Conservation (phyloP, 2,113 vertebrate species). For the Ancistrus triradiatus region DNA sequence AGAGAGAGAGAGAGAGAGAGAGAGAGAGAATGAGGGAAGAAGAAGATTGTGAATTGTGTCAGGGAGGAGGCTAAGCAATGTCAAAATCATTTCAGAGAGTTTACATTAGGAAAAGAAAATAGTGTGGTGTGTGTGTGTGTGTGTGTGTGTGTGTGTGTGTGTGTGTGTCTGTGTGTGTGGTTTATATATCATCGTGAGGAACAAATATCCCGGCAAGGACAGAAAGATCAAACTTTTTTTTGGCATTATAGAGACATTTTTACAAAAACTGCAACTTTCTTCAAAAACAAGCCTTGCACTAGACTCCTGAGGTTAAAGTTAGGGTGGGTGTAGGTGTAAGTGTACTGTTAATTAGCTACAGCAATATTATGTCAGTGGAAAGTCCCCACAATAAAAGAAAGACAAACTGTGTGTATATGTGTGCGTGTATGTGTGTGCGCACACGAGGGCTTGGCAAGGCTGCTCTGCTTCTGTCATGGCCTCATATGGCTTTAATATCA, state of each 20-base stretch:
- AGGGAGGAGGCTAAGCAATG: constrained; percentile 9
- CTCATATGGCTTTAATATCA: constrained; percentile 73
- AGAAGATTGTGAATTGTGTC: background rate
- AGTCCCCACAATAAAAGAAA: too few species aligned
- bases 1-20: background rate
- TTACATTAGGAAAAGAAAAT: constrained; percentile 42
- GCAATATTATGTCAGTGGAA: too few species aligned
- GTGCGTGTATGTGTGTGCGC: constrained; percentile 28
- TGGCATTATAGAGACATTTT: too few species aligned
- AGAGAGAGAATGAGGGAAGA: background rate
- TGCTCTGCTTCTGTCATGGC: constrained; percentile 40
- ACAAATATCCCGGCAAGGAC: too few species aligned
- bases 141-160: constrained; percentile 5
- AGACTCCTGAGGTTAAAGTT: too few species aligned
- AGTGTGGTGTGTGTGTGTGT: constrained; percentile 7
- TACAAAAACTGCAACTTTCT: too few species aligned
- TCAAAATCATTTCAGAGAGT: constrained; percentile 23
- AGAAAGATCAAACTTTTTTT: too few species aligned
- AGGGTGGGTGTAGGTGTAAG: too few species aligned
- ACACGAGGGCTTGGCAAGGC: constrained; percentile 55
- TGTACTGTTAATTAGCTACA: too few species aligned
- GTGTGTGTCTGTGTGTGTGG: constrained; percentile 7
- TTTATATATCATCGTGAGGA: too few species aligned
- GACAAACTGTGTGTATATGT: constrained; percentile 4
- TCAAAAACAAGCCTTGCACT: too few species aligned